Conservation (phyloP, 1,140 invertebrate species). For the Brachionus manjavacas region DNA sequence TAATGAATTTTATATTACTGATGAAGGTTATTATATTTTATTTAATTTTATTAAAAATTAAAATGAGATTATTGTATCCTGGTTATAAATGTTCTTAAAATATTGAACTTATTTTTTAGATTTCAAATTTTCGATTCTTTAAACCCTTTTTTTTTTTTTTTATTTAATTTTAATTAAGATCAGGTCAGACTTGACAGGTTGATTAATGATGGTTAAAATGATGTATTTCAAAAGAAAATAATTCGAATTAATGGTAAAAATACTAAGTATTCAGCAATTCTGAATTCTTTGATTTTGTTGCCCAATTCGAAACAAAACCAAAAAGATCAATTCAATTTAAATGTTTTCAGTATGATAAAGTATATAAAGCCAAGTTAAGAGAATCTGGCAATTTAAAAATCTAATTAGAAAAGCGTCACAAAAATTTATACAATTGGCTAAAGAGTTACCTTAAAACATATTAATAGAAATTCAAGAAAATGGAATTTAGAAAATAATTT, state of each 20-base stretch:
- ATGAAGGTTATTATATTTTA: too few species aligned
- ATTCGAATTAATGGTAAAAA: background rate
- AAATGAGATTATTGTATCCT: too few species aligned
- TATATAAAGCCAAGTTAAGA: background rate
- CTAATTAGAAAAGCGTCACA: background rate
- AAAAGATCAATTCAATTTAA: background rate
- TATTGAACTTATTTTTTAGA: too few species aligned
- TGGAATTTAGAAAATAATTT: background rate
- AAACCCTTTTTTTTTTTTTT: too few species aligned
- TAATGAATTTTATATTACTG: too few species aligned
- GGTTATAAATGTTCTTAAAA: too few species aligned
- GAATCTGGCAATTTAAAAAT: background rate
- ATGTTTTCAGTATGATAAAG: background rate
- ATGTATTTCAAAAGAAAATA: background rate
- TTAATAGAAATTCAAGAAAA: background rate
- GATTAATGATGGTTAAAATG: background rate
- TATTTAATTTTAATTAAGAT: background rate
- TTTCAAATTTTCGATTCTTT: too few species aligned
- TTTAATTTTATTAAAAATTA: too few species aligned
- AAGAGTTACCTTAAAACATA: background rate
- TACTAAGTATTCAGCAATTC: background rate
- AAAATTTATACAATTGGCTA: background rate
- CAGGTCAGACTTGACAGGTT: background rate
- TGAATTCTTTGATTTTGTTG: background rate
- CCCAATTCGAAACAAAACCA: background rate